Evolutionary conservation across 2,113 vertebrate genomes (phyloP), one percentile per base, ranked within the genome.

Genomic region (Psophia crepitans): DNA sequence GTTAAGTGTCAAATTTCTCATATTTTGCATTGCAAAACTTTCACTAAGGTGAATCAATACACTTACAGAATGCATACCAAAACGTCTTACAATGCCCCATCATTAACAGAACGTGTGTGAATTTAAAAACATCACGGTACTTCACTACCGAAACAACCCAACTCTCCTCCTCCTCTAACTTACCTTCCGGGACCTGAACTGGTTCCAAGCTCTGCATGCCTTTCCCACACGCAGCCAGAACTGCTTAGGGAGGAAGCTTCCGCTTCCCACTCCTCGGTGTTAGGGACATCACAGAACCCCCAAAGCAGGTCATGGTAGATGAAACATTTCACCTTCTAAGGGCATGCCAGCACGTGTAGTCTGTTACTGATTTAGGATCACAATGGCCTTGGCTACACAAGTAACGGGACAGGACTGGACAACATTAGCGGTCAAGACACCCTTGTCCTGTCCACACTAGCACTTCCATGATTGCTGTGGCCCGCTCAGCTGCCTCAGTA

Each of bases 321-420:
- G 69, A 57, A 94, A 64, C 37, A 30, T 24, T n/a, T 87, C 74
- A 60, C 48, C 51, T 87, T 77, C 73, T 53, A 66, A 78, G 74
- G 69, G 44, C 65, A 51, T 21, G 39, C 69, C 74, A 84, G 77
- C 68, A 95, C 60, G 44, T 26, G 65, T 73, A 51, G 61, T 70
- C 48, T 78, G 64, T 13, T 87, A 89, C 30, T 48, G 44, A 92
- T 82, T 79, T 68, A 84, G 84, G 81, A 87, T 87, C 39, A 46
- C 48, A 95, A 78, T 15, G 48, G 89, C 81, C 87, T 92, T 81
- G 91, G 91, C 89, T 95, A 96, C 89, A 89, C 86, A 84, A 84
- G 21, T 43, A 80, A 66, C 91, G 23, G 69, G 65, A 92, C 93
- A 91, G 80, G 93, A 95, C 2, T 84, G 84, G 84, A 96, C 87